Conservation (phyloP, 2,113 vertebrate genomes). For the Cyanoderma ruficeps region DNA sequence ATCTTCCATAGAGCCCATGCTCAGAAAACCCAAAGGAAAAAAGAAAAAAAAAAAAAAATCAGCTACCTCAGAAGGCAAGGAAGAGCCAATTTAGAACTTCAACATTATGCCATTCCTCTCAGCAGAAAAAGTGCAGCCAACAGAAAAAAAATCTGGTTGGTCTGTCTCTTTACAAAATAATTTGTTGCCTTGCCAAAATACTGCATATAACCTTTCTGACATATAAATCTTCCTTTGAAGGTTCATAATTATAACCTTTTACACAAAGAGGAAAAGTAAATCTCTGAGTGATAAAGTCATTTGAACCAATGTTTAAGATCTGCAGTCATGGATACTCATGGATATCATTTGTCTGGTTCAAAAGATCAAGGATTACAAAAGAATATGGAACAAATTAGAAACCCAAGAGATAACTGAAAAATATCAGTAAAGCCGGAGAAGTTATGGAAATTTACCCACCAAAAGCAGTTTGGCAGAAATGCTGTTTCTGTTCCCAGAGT, state of each 20-base stretch:
- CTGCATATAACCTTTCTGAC: background rate
- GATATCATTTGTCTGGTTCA: background rate
- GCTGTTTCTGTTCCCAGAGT: background rate
- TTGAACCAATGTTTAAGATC: background rate
- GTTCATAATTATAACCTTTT: background rate
- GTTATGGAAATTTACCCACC: background rate
- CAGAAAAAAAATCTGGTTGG: background rate
- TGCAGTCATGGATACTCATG: background rate
- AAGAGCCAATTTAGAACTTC: background rate
- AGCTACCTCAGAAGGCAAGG: background rate
- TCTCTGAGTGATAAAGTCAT: background rate
- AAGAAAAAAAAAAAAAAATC: background rate
- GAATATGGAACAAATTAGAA: background rate
- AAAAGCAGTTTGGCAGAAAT: background rate
- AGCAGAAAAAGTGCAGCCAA: background rate
- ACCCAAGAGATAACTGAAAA: background rate
- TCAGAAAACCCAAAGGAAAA: background rate
- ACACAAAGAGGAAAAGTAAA: background rate
- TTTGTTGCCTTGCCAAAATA: background rate
- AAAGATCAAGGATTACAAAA: background rate
- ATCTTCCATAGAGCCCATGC: background rate
- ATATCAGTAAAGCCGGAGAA: background rate
- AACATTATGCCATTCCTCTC: background rate
- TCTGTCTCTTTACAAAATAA: background rate
- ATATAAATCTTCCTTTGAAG: background rate